Evolutionary conservation across 2,888 invertebrate species (phyloP), one percentile per base, ranked within the genome.

Genomic region (Augochlorella aurata): DNA sequence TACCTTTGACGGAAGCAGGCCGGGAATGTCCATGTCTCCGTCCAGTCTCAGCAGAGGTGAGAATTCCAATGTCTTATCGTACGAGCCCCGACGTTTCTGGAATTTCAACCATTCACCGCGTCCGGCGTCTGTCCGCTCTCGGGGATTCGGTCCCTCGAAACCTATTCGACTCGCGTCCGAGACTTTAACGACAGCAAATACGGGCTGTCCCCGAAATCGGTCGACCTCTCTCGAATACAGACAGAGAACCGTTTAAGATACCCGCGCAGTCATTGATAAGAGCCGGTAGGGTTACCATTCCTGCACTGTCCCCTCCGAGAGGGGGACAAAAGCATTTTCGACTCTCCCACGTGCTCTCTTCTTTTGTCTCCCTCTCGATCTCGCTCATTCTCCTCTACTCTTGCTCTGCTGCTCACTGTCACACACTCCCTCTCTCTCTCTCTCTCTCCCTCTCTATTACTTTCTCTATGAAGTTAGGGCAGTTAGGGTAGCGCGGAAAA

Each of bases 11-110:
- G 90, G 85, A 45, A 90, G 85, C 87, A 92, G 93, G 78, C 93
- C 94, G 18, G 92, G 91, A 87, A 92, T 94, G 91, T 95, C 95
- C 87, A 93, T 95, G 94, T 97, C 97, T 90, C 97, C 97, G 87
- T 96, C 96, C 92, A 96, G 96, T 93, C 95, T 96, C 93, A 95
- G 95, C 94, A 95, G 97, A 96, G 97, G 97, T 97, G 95, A 96
- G 95, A 90, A 84, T 85, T 80, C 81, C 72, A 54, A 75, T 79
- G 50, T 83, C 76, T 77, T 79, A 44, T 83, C 77, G 12, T 44
- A 21, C 10, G 65, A 47, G 29, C 16, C 50, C 1, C 14, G 44
- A 12, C n/a, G 18, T 44, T 44, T 10, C n/a, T 21, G 52, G 47
- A 50, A 66, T 58, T 10, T 65, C 18, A 21, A 63, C n/a, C 45